Evolutionary conservation across 2,113 vertebrate species (phyloP).

Genomic region (Leptocoma aspasia): DNA sequence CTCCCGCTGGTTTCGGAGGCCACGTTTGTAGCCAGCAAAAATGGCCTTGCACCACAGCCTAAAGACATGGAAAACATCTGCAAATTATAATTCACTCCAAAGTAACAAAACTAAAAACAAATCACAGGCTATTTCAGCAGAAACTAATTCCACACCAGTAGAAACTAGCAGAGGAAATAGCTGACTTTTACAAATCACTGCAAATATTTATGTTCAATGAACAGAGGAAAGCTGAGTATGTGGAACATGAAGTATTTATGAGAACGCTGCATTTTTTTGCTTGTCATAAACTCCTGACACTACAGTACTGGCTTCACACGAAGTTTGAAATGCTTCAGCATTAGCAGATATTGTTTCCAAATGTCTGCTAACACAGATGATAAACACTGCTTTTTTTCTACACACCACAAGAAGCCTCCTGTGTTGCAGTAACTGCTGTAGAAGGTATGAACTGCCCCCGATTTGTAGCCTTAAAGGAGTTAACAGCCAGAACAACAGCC

Average conservation of each 20-base stretch:
- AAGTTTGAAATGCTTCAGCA: background rate
- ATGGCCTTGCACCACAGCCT: constrained; percentile 97
- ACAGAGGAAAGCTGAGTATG: background rate
- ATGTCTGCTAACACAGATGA: background rate
- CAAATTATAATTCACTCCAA: background rate
- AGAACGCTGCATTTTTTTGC: background rate
- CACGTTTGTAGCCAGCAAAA: constrained; percentile 96
- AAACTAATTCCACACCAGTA: background rate
- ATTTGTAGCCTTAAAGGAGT: background rate
- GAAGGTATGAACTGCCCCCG: background rate
- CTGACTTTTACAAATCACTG: background rate
- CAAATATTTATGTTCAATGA: rapidly evolving
- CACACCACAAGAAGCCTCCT: background rate
- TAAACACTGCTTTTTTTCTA: background rate
- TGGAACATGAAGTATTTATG: background rate
- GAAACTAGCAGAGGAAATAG: background rate
- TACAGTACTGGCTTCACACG: background rate
- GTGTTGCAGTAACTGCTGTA: rapidly evolving
- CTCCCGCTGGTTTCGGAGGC: constrained; percentile 95
- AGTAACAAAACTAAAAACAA: background rate
- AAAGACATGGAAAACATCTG: background rate
- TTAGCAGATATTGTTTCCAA: background rate
- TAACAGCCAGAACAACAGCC: background rate
- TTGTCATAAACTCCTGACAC: background rate
- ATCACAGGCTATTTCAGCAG: background rate